Base-by-base conservation (phyloP, 2,888 invertebrate genomes). In the Galeopsomyia nigrocyanea region DNA sequence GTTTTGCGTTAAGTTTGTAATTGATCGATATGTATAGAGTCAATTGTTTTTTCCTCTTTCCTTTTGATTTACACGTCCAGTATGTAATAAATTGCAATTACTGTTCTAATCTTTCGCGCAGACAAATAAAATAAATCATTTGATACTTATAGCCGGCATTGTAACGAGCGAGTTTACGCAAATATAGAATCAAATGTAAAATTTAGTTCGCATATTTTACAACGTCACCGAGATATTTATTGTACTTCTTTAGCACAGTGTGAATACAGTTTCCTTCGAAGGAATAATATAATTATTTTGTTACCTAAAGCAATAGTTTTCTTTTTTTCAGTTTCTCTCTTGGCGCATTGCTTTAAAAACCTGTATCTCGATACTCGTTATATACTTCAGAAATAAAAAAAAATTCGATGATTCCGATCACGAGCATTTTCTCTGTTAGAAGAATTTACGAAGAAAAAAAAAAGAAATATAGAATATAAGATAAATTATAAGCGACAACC, bases 1-100 rank as follows among this genome's bases (percentile, higher is more conserved):
- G 17, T 50, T 67, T 55, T 55, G 26, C 22, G 56, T 62, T 63
- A 26, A 63, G 56, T 69, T 69, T 63, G 69, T 63, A 39, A 69
- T 69, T 63, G 56, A 56, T 62, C n/a, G 26, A 56, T 31, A 22
- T 46, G 6, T 26, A 19, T 13, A 5, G 26, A 26, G 5, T 5
- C 26, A n/a, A n/a, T n/a, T n/a, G n/a, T 26, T 26, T 26, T 26
- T 26, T 26, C 26, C 5, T 51, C 7, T 9, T 19, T n/a, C 13
- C 19, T 10, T 39, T 39, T 39, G 10, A 39, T 39, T 39, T 26
- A 26, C 39, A 39, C 39, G 39, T 1, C 39, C 39, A 26, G 50
- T 63, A 63, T 51, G 19, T 63, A 62, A 26, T 26, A 26, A 26
- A 26, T 31, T 39, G 39, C 10, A 31, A 14, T 63, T 7, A 21